Base-by-base conservation (phyloP, 2,797 vertebrate species). In the Octomys mimax region DNA sequence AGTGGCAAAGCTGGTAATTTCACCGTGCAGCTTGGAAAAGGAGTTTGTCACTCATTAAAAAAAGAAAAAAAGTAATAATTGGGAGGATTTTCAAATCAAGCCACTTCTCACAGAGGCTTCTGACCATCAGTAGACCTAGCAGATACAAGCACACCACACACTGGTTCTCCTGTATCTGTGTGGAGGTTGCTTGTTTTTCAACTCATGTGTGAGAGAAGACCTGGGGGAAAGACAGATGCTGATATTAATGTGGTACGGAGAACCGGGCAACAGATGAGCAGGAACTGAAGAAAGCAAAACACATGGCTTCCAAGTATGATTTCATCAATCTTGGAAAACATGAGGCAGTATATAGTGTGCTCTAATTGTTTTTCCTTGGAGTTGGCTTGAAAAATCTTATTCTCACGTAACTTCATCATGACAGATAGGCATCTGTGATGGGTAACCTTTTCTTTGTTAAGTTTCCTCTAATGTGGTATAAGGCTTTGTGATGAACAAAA, bases 401-500 rank as follows among this genome's bases (percentile, higher is more conserved):
- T 96, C 80, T 91, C 66, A 78, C 46, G 89, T 75, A 84, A 85
- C 9, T 96, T 68, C 36, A 89, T 71, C 93, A 57, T 54, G 94
- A 86, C 21, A 87, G 89, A 95, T n/a, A 89, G 31, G 73, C 22
- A 33, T 42, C n/a, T 83, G 88, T 57, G 49, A 77, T 26, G 24
- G 24, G 36, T 71, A 66, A 82, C 71, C 59, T 75, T 96, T 78
- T 90, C 92, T 97, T 95, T 87, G 0, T 16, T 31, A 61, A 46
- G 81, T 78, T 94, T 92, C 84, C 91, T 94, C 87, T 94, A 75
- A 97, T 88, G 54, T 68, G 75, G 88, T 84, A 88, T 73, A 83
- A 85, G 96, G 81, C 81, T 97, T 96, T 97, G 87, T 79, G 59
- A 96, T 97, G 77, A 78, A 36, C 42, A 71, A 77, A 83, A 97